phyloP scores from a whole-genome alignment of 2,797 vertebrate species.

The Hozukius guyotensis region DNA sequence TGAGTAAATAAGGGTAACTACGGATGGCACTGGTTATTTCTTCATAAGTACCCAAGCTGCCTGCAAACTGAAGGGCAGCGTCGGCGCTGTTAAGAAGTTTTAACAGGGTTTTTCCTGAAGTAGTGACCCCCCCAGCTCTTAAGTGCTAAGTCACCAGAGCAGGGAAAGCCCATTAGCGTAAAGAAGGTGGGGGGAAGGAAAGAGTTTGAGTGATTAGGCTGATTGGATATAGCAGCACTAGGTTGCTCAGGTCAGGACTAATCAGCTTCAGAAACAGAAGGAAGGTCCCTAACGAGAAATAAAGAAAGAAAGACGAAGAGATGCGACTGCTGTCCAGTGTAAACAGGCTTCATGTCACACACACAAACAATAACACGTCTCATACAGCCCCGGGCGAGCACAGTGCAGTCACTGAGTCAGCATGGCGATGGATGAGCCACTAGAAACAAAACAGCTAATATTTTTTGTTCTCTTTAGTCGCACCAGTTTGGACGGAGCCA shows the following conservation, averaged over 20 bases:
- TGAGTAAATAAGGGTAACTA: slow-evolving; percentile 70
- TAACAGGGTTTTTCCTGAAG: slow-evolving; percentile 73
- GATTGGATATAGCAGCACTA: slow-evolving; percentile 85
- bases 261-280: slow-evolving; percentile 81
- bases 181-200: slow-evolving; percentile 75
- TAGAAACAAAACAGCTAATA: slow-evolving; percentile 29
- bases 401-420: slow-evolving; percentile 64
- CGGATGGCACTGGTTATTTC: slow-evolving; percentile 46
- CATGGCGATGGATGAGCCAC: slow-evolving; percentile 46
- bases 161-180: slow-evolving; percentile 85
- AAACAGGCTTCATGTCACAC: slow-evolving; percentile 57
- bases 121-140: slow-evolving; percentile 71
- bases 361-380: slow-evolving; percentile 42
- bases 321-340: slow-evolving; percentile 34
- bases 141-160: slow-evolving; percentile 83
- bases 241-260: slow-evolving; percentile 81
- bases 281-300: slow-evolving; percentile 70
- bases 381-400: slow-evolving; percentile 21
- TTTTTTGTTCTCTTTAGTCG: slow-evolving; percentile 32
- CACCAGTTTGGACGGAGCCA: neutral
- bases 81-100: slow-evolving; percentile 72
- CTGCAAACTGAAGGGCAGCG: slow-evolving; percentile 46
- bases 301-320: slow-evolving; percentile 53
- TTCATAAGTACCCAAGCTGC: slow-evolving; percentile 39
- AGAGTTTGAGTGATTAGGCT: slow-evolving; percentile 81